Evolutionary conservation across 2,113 vertebrate species (phyloP).

Genomic region (Pelusios castaneus): DNA sequence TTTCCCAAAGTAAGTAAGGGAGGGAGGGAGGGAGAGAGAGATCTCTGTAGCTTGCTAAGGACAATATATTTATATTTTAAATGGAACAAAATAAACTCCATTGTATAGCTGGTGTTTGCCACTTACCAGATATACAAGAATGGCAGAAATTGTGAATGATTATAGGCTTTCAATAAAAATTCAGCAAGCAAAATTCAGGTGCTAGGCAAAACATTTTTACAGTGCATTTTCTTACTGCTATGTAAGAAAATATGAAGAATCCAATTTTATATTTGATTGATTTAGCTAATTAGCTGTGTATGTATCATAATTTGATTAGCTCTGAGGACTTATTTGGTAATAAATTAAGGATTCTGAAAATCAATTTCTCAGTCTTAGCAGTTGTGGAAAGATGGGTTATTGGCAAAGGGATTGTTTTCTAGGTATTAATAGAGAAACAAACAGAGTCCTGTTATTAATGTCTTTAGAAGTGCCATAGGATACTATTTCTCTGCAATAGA

Average conservation of each 20-base stretch:
- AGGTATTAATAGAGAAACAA: background rate
- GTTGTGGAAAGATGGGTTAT: background rate
- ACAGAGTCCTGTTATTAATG: no score
- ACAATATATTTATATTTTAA: background rate
- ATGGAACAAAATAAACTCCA: background rate
- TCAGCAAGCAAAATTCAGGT: background rate
- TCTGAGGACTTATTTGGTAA: background rate
- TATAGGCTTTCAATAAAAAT: background rate
- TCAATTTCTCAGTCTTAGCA: background rate
- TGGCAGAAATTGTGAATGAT: background rate
- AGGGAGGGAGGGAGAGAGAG: no score
- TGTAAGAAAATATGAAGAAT: background rate
- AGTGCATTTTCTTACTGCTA: background rate
- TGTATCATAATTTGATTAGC: background rate
- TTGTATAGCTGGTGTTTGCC: background rate
- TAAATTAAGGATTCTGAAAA: background rate
- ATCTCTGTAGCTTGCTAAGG: background rate
- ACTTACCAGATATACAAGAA: background rate
- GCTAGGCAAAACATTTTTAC: background rate
- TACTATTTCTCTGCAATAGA: no score
- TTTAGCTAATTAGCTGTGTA: background rate
- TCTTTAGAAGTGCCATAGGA: no score
- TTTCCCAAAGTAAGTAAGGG: no score
- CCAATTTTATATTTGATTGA: background rate
- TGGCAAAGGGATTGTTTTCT: background rate